Evolutionary conservation across 2,797 vertebrate genomes (phyloP).

Genomic region (Merluccius polli): DNA sequence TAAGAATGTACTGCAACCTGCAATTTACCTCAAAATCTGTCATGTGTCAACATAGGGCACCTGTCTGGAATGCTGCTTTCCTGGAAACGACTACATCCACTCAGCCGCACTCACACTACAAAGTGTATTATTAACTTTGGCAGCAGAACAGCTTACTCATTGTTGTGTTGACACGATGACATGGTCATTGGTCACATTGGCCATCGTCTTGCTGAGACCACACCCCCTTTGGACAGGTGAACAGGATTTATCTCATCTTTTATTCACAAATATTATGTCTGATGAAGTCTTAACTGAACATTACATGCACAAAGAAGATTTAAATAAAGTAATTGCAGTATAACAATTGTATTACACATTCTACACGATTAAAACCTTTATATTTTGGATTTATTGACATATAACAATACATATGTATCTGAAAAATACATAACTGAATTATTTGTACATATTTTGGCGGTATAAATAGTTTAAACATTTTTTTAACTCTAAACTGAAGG

Average conservation of each 20-base stretch:
- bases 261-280: neutral
- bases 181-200: too few relatives aligned
- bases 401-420: too few relatives aligned
- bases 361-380: too few relatives aligned
- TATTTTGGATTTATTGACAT: too few relatives aligned
- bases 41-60: neutral
- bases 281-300: too few relatives aligned
- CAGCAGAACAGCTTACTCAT: conserved; percentile 1
- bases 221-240: conserved; percentile 8
- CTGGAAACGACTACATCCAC: neutral
- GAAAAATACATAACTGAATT: too few relatives aligned
- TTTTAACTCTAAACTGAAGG: too few relatives aligned
- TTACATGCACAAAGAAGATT: too few relatives aligned
- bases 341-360: too few relatives aligned
- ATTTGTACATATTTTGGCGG: too few relatives aligned
- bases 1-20: neutral
- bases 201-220: conserved; percentile 1
- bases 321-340: too few relatives aligned
- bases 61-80: neutral
- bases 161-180: neutral
- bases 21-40: neutral
- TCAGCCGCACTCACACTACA: neutral
- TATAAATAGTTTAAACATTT: too few relatives aligned
- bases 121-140: neutral
- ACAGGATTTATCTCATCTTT: neutral